These are phyloP conservation scores for human (Homo sapiens) DNA, from an alignment of 2,113 vertebrate species.

Conservation along the genomic window GRCh38 chr3:114473001-114473500, in stretches of 20 bases:
- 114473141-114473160: neutral
- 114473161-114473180: neutral
- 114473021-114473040: neutral
- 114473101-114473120: neutral
- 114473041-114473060: neutral
- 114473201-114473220: too few relatives aligned
- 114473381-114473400: slow-evolving; percentile 59
- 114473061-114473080: neutral
- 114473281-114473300: slow-evolving; percentile 53
- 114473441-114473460: slow-evolving; percentile 16
- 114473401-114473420: neutral
- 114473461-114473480: neutral
- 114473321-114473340: slow-evolving; percentile 17
- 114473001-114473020: neutral
- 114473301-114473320: slow-evolving; percentile 32
- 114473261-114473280: slow-evolving; percentile 38
- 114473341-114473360: slow-evolving; percentile 48
- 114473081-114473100: neutral
- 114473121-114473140: neutral
- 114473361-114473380: slow-evolving; percentile 56
- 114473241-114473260: neutral
- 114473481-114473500: neutral
- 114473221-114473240: neutral
- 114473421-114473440: slow-evolving; percentile 62
- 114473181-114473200: neutral